Evolutionary conservation across 2,888 invertebrate genomes (phyloP), one percentile per base, ranked within the genome.

Genomic region (Drosophila neotestacea): DNA sequence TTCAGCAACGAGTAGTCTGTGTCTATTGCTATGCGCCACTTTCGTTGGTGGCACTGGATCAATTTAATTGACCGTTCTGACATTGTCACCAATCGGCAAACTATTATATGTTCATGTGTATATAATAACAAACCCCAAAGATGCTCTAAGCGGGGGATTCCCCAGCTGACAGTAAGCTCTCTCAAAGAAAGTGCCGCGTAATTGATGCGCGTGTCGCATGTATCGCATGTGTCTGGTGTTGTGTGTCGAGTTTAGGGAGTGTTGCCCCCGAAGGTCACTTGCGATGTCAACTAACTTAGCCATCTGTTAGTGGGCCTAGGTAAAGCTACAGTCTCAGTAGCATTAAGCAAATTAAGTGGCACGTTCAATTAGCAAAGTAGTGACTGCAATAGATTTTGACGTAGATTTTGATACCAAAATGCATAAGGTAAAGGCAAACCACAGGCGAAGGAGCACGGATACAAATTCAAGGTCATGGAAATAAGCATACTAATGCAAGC

Each of bases 31-130:
- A 64, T 56, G 44, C 64, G 69, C 39, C 50, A 54, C 59, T 56
- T 41, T 58, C 56, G 42, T 61, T 59, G 48, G 77, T 78, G 77
- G 28, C 77, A 85, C 72, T 79, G 30, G 88, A 77, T 85, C 84
- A 85, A 85, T 82, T 85, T 63, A 85, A 87, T 85, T 85, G 88
- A 85, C 84, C 88, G 85, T 60, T 55, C 64, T 81, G 73, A 84
- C 79, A 82, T 77, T 70, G 77, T 36, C 22, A 9, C 22, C 32
- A 32, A 6, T 32, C 32, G 6, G 9, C 32, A 32, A 9, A 6
- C 6, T 32, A 9, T 6, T 32, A 2, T 32, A 32, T 7, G 0
- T 61, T 6, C n/a, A 6, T 34, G n/a, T 44, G 32, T 32, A 32
- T 16, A 36, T 11, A 64, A 34, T 13, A 70, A 34, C 54, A 50